Evolutionary conservation across 2,113 vertebrate species (phyloP).

Genomic region (Gnathonemus echidnorhynchus): DNA sequence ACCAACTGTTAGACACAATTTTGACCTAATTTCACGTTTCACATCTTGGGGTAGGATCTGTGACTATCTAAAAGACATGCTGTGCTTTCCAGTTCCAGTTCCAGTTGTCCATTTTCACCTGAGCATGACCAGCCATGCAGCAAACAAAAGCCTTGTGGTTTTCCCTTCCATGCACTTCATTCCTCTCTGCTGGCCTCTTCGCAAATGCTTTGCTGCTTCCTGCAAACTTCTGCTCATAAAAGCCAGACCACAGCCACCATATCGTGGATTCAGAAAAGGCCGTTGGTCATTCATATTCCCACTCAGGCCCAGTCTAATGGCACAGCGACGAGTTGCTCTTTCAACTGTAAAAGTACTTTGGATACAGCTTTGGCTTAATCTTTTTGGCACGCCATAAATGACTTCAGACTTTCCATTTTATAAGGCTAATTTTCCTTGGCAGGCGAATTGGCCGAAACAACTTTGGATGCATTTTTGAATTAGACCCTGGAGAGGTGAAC

Average conservation of each 20-base stretch:
- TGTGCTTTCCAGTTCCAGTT: background rate
- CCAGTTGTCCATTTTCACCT: background rate
- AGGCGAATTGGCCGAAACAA: constrained; percentile 39
- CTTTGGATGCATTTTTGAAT: constrained; percentile 58
- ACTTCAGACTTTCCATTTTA: constrained; percentile 75
- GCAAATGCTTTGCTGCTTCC: background rate
- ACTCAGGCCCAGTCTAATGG: background rate
- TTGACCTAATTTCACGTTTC: background rate
- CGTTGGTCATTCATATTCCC: background rate
- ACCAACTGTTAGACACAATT: background rate
- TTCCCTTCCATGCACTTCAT: background rate
- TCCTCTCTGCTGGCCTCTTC: background rate
- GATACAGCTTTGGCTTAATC: constrained; percentile 45
- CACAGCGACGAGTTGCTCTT: constrained; percentile 8
- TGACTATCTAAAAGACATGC: background rate
- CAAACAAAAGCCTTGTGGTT: background rate
- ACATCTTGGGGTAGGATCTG: background rate
- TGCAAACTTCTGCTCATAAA: background rate
- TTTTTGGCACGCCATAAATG: constrained; percentile 54
- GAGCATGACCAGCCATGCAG: background rate
- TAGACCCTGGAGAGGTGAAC: constrained; percentile 45
- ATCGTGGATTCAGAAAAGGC: background rate
- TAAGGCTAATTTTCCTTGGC: constrained; percentile 63
- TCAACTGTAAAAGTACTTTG: constrained; percentile 40
- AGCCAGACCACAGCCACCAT: background rate